Evolutionary conservation across 2,888 invertebrate species (phyloP).

Genomic region (Lasioglossum vierecki): DNA sequence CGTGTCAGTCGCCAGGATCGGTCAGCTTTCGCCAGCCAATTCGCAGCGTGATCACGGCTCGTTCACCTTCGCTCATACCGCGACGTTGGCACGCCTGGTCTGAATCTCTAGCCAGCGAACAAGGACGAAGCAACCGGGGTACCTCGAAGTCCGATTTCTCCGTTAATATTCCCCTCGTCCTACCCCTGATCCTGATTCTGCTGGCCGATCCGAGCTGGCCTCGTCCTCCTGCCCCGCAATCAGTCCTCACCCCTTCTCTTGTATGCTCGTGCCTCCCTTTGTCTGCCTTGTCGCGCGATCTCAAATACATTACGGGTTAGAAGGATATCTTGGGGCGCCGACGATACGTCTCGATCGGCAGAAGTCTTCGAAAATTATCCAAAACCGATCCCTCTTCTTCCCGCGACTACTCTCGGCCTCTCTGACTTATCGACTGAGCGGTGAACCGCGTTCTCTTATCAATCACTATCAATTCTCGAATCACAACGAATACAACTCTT

Average conservation of each 20-base stretch:
- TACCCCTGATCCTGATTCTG: slow-evolving; percentile 40
- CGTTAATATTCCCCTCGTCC: slow-evolving; percentile 40
- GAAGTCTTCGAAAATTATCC: not conserved
- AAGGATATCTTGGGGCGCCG: slow-evolving; percentile 71
- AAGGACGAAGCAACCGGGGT: slow-evolving; percentile 38
- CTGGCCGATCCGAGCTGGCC: slow-evolving; percentile 50
- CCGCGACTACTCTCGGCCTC: not conserved
- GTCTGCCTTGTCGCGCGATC: slow-evolving; percentile 76
- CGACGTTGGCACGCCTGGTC: slow-evolving; percentile 72
- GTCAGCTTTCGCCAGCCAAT: slow-evolving; percentile 84
- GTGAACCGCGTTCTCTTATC: slow-evolving; percentile 23
- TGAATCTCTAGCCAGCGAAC: slow-evolving; percentile 46
- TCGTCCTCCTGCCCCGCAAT: slow-evolving; percentile 59
- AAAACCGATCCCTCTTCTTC: not conserved
- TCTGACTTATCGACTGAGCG: slow-evolving; percentile 21
- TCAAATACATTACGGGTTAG: slow-evolving; percentile 83
- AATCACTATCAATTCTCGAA: not conserved
- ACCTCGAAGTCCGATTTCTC: slow-evolving; percentile 41
- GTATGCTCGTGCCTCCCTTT: slow-evolving; percentile 75
- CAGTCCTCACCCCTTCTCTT: slow-evolving; percentile 69
- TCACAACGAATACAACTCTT: not conserved
- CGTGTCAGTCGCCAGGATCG: slow-evolving; percentile 88
- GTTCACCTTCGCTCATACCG: slow-evolving; percentile 82
- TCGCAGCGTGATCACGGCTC: slow-evolving; percentile 80
- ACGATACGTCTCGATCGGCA: slow-evolving; percentile 71